Evolutionary conservation across 2,888 invertebrate genomes (phyloP), one percentile per base, ranked within the genome.

Genomic region (Xestia sexstrigata): DNA sequence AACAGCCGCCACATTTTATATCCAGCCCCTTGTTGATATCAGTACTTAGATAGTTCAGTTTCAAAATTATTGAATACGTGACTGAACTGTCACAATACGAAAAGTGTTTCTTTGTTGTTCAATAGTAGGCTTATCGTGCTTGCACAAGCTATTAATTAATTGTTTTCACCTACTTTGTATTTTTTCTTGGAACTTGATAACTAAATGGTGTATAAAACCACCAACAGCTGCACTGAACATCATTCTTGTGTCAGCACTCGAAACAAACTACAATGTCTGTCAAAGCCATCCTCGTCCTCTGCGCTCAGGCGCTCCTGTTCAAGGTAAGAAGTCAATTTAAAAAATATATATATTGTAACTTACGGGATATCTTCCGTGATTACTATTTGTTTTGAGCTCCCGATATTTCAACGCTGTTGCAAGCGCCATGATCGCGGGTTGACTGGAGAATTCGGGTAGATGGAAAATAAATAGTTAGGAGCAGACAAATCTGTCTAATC

Each of bases 201-300:
- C 7, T 2, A 0, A 1, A 2, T 15, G 42, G 0, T 45, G 58
- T 82, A 74, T 82, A 80, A 63, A 80, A 55, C 3, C 17, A 0
- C 15, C 23, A 42, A 47, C 35, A 47, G 49, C 4, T 2, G 17
- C 23, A 17, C 39, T 77, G 68, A 76, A 74, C 35, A 81, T 63
- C 70, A 81, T 65, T 82, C 75, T 75, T 15, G 77, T 70, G 63
- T 78, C 70, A 78, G 58, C 39, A 49, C 75, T 78, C 42, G 66
- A 70, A 79, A 78, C 67, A 73, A 81, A 72, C 58, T 73, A 89
- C 74, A 74, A 92, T 92, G 92, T 88, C 90, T 81, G 52, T 86
- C 70, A 89, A 91, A 69, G 82, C 88, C 30, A 82, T 92, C 63
- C 70, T 91, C 42, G 52, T 92, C 23, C 73, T 92, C 74, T 90